phyloP scores from a whole-genome alignment of 2,888 invertebrate genomes.

The Carcina quercana region DNA sequence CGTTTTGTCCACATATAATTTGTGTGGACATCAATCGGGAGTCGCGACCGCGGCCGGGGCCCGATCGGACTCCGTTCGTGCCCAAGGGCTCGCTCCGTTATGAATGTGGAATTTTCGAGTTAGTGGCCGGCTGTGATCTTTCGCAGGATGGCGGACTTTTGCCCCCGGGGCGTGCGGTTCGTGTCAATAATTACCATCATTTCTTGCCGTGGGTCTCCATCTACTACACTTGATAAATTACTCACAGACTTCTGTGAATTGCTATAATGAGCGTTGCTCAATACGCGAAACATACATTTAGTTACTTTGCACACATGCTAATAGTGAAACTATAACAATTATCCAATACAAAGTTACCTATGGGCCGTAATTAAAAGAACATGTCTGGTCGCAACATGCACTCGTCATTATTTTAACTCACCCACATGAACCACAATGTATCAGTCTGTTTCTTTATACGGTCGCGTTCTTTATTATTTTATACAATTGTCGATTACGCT shows the following conservation, averaged over 20 bases:
- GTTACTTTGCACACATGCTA: slow-evolving; percentile 32
- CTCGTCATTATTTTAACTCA: not conserved
- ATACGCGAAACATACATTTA: slow-evolving; percentile 37
- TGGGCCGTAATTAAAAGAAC: not conserved
- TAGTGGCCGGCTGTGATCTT: slow-evolving; percentile 61
- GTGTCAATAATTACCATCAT: slow-evolving; percentile 72
- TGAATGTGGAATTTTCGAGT: slow-evolving; percentile 66
- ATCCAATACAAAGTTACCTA: slow-evolving; percentile 3
- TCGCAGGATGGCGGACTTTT: slow-evolving; percentile 34
- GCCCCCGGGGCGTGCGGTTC: slow-evolving; percentile 46
- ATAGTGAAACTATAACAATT: slow-evolving; percentile 19
- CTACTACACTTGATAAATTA: slow-evolving; percentile 55
- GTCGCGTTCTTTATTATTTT: slow-evolving; percentile 13
- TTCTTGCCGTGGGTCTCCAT: slow-evolving; percentile 51
- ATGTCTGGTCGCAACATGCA: too few species aligned
- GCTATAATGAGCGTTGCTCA: slow-evolving; percentile 54
- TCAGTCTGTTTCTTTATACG: not conserved
- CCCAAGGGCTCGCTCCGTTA: slow-evolving; percentile 56
- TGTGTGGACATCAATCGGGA: slow-evolving; percentile 41
- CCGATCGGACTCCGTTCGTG: slow-evolving; percentile 35
- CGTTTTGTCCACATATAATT: slow-evolving; percentile 36
- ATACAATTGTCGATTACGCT: slow-evolving; percentile 38
- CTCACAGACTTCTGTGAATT: slow-evolving; percentile 59
- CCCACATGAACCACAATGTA: not conserved
- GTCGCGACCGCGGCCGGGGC: slow-evolving; percentile 38